Percentiles rank a stretch among this genome's conserved stretches.
phyloP scores from a whole-genome alignment of 2,797 vertebrate species.

The Myotis vivesi region DNA sequence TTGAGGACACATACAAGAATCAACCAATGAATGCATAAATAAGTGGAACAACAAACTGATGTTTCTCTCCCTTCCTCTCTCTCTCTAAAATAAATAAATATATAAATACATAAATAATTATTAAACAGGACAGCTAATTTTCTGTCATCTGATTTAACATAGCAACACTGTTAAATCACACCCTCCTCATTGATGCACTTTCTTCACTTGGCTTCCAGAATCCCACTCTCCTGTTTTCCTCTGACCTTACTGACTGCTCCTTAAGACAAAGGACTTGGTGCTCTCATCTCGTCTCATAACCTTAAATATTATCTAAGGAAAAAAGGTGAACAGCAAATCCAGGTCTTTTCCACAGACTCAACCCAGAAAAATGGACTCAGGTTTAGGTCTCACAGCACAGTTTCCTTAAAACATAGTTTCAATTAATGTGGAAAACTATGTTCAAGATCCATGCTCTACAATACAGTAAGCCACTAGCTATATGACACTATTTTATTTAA shows the following conservation, averaged over 20 bases:
- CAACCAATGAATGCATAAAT: background rate
- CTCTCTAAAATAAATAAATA: background rate
- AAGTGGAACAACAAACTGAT: background rate
- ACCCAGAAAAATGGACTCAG: background rate
- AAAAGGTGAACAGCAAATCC: background rate
- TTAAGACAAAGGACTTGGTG: background rate
- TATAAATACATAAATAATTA: background rate
- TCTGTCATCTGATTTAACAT: constrained; percentile 5
- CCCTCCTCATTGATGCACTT: background rate
- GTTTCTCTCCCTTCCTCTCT: background rate
- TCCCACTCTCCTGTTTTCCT: background rate
- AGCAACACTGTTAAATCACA: background rate
- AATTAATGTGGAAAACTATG: background rate
- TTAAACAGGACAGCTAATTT: background rate
- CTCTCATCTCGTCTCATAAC: background rate
- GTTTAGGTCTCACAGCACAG: background rate
- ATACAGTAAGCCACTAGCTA: background rate
- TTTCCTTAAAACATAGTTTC: background rate
- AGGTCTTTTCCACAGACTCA: background rate
- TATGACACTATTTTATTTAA: background rate
- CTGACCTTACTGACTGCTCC: background rate
- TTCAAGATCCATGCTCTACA: background rate
- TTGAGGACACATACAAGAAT: background rate
- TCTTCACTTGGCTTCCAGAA: background rate
- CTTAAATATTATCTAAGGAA: background rate